phyloP scores from a whole-genome alignment of 2,888 invertebrate species.

The Andrena praecox region DNA sequence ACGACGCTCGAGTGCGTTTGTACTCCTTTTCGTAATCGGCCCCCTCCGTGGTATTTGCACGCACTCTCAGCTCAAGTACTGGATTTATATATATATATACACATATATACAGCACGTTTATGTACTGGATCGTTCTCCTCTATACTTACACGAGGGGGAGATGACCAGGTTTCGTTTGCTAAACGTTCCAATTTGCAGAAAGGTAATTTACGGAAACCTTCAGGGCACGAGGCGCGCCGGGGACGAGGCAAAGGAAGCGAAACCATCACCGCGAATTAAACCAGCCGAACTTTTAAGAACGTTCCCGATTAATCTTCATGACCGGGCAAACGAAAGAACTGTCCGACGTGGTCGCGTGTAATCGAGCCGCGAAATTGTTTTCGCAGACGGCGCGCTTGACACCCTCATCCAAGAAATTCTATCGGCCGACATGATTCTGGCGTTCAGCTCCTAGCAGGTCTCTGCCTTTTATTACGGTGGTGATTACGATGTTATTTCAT shows the following conservation, averaged over 20 bases:
- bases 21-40: constrained; percentile 51
- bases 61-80: constrained; percentile 60
- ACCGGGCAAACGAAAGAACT: constrained; percentile 38
- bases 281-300: constrained; percentile 45
- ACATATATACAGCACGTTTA: constrained; percentile 43
- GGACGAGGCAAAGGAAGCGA: constrained; percentile 41
- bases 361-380: constrained; percentile 17
- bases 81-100: constrained; percentile 36
- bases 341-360: background rate
- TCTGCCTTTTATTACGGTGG: too few relatives aligned
- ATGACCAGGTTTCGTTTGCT: constrained; percentile 68
- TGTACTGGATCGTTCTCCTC: constrained; percentile 50
- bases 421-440: constrained; percentile 6
- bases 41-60: constrained; percentile 53
- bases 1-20: constrained; percentile 20
- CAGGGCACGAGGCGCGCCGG: constrained; percentile 40
- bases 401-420: background rate
- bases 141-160: constrained; percentile 44
- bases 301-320: constrained; percentile 45
- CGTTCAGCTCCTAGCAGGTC: background rate
- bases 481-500: background rate
- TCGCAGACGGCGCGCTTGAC: background rate
- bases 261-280: constrained; percentile 58
- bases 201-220: constrained; percentile 69
- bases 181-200: constrained; percentile 70